Conservation (phyloP, 2,797 vertebrate species). For the Anisognathus igniventris region DNA sequence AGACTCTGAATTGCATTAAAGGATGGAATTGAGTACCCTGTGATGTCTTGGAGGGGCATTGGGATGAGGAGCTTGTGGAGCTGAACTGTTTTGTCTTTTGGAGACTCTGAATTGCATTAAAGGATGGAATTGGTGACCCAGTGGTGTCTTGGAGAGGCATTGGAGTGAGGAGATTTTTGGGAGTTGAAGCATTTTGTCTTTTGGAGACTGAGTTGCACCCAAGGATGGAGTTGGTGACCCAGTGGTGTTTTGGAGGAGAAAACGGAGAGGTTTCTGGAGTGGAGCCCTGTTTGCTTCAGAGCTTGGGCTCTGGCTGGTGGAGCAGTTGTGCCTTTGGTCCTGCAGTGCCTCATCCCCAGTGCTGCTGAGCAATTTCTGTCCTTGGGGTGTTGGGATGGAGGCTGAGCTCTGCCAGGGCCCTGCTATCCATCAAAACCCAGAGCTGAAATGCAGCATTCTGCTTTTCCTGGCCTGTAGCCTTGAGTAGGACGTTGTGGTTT, state of each 20-base stretch:
- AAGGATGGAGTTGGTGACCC: neutral
- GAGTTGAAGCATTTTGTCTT: neutral
- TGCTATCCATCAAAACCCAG: neutral
- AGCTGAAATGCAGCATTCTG: neutral
- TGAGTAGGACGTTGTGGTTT: neutral
- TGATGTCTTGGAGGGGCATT: neutral
- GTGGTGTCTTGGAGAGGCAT: neutral
- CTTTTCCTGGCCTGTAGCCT: neutral
- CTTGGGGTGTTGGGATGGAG: neutral
- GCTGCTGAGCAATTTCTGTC: neutral
- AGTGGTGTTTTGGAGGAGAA: neutral
- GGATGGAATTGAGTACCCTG: neutral
- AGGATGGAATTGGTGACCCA: accelerated
- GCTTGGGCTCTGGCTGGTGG: neutral
- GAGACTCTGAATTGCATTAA: accelerated
- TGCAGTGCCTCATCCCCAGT: neutral
- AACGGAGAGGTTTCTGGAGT: neutral
- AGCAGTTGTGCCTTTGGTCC: neutral
- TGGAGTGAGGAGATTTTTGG: neutral
- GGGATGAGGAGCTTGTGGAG: accelerated
- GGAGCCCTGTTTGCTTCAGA: neutral
- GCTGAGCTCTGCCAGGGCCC: neutral
- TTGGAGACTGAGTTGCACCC: neutral
- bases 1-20: accelerated
- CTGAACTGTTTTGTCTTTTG: neutral